Conservation (phyloP, 2,113 vertebrate genomes). For the Phylloscopus trochiloides region DNA sequence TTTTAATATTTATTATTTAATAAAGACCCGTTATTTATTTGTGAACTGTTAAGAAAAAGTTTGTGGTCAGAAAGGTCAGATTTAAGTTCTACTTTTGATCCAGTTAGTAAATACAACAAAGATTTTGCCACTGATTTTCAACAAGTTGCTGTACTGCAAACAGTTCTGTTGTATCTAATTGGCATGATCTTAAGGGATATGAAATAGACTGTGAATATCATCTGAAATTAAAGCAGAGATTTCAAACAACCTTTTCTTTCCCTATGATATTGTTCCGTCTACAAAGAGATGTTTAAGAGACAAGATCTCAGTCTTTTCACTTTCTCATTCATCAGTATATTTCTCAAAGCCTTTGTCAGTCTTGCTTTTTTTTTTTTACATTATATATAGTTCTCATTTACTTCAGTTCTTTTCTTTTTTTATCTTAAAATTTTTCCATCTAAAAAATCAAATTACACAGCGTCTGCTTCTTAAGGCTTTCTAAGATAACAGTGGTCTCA, state of each 20-base stretch:
- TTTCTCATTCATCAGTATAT: not conserved
- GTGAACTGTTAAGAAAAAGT: not conserved
- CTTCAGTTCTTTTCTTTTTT: slow-evolving; percentile 13
- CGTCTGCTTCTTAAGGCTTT: not conserved
- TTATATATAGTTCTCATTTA: slow-evolving; percentile 26
- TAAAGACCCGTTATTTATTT: not conserved
- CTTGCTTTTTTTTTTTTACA: not conserved
- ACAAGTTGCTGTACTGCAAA: not conserved
- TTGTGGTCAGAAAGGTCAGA: not conserved
- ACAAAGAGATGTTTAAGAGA: not conserved
- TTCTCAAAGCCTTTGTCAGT: slow-evolving; percentile 3
- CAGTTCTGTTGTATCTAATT: not conserved
- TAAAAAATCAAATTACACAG: slow-evolving; percentile 34
- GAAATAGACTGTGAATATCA: slow-evolving; percentile 10
- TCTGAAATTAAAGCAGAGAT: not conserved
- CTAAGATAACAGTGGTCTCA: not conserved
- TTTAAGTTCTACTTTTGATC: not conserved
- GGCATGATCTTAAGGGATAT: not conserved
- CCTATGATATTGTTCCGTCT: not conserved
- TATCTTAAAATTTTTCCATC: not conserved
- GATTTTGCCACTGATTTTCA: not conserved
- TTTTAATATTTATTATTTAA: not conserved
- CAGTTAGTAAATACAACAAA: not conserved
- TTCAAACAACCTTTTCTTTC: not conserved
- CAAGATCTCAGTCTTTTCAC: slow-evolving; percentile 7